Evolutionary conservation across 2,797 vertebrate species (phyloP), one percentile per base, ranked within the genome.

Genomic region (Trematomus bernacchii): DNA sequence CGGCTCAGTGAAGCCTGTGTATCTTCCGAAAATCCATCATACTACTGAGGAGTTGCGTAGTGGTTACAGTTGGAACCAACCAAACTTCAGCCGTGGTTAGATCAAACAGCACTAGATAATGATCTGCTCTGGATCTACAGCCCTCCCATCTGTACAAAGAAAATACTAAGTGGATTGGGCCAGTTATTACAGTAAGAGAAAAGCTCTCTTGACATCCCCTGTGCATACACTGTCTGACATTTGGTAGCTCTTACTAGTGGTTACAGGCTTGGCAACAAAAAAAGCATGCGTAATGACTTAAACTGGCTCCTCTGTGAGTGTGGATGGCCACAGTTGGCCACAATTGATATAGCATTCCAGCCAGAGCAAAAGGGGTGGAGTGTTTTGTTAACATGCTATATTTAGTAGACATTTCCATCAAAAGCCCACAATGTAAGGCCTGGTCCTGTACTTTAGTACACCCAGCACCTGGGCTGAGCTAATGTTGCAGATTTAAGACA

Each of bases 371-470:
- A 75, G 55, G 83, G 83, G 82, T 86, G 90, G 86, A 84, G 86
- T 88, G 54, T 89, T 91, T 90, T 90, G 73, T 85, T 91, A 81
- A 71, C 65, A 59, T 81, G 76, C 79, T 89, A 90, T 92, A 91
- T 90, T 85, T 91, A 85, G 83, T 43, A 74, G 77, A 80, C 78
- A 47, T 89, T 85, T 85, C 57, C 76, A 63, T 86, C 73, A 59
- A 81, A 86, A 82, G 76, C 58, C 72, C 65, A 74, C 73, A 89
- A 47, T 73, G 55, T 68, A 80, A 81, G 72, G 79, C 78, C 82
- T 48, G 9, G 53, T 82, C 62, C 75, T 70, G 13, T 82, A 43
- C 68, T 60, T 68, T 9, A n/a, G 69, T 57, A 61, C 43, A 70
- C 21, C 44, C 71, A 68, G 74, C 70, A 91, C 78, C 86, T 90